These are phyloP conservation scores for Antrozous pallidus DNA, from an alignment of 2,797 vertebrate species.

Conservation along the genomic window DNA sequence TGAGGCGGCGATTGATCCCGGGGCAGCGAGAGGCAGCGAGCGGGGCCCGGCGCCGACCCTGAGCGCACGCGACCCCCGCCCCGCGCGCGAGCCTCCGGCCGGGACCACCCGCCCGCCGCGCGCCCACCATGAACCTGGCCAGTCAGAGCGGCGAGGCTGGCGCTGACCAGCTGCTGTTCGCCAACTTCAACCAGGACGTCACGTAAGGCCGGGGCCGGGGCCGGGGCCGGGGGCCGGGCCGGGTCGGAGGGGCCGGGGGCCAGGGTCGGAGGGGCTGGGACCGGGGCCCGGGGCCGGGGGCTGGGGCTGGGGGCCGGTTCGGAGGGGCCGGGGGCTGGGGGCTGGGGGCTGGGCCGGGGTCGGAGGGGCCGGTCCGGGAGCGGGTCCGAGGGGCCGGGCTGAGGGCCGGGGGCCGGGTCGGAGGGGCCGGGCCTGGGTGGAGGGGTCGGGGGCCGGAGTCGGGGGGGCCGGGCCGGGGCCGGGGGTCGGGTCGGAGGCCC, in stretches of 20 bases:
- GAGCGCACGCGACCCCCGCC: conserved; percentile 40
- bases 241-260: fast-evolving
- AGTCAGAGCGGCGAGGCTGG: conserved; percentile 96
- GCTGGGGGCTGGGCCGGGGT: too few species aligned
- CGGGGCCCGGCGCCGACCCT: conserved; percentile 49
- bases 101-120: conserved; percentile 52
- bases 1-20: conserved; percentile 74
- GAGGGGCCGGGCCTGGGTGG: too few species aligned
- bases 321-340: fast-evolving
- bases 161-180: conserved; percentile 97
- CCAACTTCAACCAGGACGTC: conserved; percentile 99
- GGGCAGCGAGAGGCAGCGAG: conserved; percentile 60
- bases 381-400: too few species aligned
- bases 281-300: too few species aligned
- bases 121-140: conserved; percentile 94
- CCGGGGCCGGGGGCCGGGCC: too few species aligned
- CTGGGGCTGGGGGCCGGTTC: background rate
- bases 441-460: background rate
- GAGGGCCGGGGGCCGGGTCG: background rate
- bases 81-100: conserved; percentile 45
- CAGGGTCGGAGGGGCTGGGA: conserved; percentile 66
- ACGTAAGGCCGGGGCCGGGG: conserved; percentile 88
- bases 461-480: background rate
- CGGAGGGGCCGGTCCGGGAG: conserved; percentile 64
- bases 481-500: conserved; percentile 75